Percentiles rank a stretch among this genome's conserved stretches.
Conservation (phyloP, 2,888 invertebrate species). For the Capitulum mitella region DNA sequence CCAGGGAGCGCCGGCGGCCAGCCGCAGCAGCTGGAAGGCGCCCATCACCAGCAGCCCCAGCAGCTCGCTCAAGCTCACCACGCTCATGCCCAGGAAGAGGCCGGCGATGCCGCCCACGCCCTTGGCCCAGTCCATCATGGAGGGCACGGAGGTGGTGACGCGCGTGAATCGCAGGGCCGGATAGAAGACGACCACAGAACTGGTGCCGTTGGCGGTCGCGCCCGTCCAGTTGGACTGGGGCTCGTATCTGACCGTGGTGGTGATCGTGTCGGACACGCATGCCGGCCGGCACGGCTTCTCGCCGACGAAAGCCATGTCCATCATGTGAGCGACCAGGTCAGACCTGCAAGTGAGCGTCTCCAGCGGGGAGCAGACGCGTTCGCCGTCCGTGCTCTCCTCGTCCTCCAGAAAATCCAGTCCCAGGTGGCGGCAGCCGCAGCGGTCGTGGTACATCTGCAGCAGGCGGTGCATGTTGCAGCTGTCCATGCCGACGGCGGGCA, state of each 20-base stretch:
- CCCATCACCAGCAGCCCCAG: not conserved
- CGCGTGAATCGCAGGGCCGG: not conserved
- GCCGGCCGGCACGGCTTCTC: not conserved
- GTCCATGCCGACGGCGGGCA: slow-evolving; percentile 23
- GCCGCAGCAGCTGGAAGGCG: not conserved
- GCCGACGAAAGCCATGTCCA: not conserved
- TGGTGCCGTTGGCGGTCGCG: not conserved
- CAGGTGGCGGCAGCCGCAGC: not conserved
- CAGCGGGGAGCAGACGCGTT: not conserved
- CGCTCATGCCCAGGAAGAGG: not conserved
- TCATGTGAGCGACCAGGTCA: not conserved
- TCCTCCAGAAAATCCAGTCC: not conserved
- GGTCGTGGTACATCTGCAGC: slow-evolving; percentile 20
- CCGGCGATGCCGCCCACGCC: not conserved
- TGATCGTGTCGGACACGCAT: not conserved
- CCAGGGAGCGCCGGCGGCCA: not conserved
- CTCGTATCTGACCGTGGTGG: not conserved
- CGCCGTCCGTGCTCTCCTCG: not conserved
- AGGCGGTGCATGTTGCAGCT: slow-evolving; percentile 29
- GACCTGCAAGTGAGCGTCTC: not conserved
- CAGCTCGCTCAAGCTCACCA: not conserved
- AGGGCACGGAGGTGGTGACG: not conserved
- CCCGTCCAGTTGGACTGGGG: not conserved
- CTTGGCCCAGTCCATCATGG: not conserved
- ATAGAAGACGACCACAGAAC: not conserved